phyloP scores from a whole-genome alignment of 2,113 vertebrate species.

The Microcebus jonahi region DNA sequence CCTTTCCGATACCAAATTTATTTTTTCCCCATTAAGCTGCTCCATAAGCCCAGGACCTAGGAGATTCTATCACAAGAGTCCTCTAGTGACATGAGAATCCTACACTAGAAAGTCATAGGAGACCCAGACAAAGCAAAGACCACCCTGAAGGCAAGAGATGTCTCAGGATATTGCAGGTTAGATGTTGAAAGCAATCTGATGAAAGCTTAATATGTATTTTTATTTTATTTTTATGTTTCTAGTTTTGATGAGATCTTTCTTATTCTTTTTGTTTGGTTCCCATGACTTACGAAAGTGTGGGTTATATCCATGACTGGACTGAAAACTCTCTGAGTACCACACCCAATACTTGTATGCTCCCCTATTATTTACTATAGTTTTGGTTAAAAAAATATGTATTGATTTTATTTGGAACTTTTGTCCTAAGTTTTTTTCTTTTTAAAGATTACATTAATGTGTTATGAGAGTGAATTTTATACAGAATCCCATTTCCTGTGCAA shows the following conservation, averaged over 20 bases:
- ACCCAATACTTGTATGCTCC: neutral
- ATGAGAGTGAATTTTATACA: neutral
- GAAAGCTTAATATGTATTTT: neutral
- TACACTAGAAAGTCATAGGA: neutral
- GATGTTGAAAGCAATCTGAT: neutral
- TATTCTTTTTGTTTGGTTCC: neutral
- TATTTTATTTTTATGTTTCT: neutral
- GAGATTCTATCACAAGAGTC: neutral
- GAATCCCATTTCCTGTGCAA: neutral
- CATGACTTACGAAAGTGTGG: neutral
- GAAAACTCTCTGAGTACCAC: neutral
- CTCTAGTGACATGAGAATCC: neutral
- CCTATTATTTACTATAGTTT: neutral
- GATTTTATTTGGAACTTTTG: neutral
- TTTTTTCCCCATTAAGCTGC: neutral
- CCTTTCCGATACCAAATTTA: neutral
- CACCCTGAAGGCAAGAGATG: neutral
- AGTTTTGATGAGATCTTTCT: neutral
- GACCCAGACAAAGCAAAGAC: neutral
- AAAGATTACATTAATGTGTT: constrained; percentile 13
- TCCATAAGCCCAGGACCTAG: neutral
- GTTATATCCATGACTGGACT: neutral
- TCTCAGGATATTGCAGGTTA: neutral
- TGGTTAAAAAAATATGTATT: neutral
- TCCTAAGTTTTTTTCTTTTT: neutral